phyloP scores from a whole-genome alignment of 37 sponge, comb jelly and placozoan genomes.

The Cliona cf. orientalis region DNA sequence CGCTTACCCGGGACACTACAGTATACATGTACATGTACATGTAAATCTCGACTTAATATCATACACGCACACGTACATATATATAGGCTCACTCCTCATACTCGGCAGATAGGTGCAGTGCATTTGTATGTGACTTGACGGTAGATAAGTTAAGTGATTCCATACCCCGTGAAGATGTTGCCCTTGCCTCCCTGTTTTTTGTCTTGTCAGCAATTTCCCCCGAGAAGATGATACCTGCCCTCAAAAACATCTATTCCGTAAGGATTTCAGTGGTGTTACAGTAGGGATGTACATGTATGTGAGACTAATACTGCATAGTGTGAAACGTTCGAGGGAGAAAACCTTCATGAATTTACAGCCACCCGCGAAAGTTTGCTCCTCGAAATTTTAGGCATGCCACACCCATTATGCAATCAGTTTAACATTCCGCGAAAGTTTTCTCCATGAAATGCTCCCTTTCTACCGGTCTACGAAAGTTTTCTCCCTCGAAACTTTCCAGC shows the following conservation, averaged over 20 bases:
- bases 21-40: background rate
- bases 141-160: slow-evolving; percentile 31
- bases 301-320: too few relatives aligned
- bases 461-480: too few relatives aligned
- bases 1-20: too few relatives aligned
- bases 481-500: too few relatives aligned
- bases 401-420: too few relatives aligned
- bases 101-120: slow-evolving; percentile 48
- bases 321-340: too few relatives aligned
- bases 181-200: slow-evolving; percentile 87
- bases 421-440: too few relatives aligned
- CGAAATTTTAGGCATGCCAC: too few relatives aligned
- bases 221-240: slow-evolving; percentile 70
- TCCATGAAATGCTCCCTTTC: too few relatives aligned
- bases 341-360: too few relatives aligned
- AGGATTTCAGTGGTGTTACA: background rate
- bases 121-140: slow-evolving; percentile 94
- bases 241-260: slow-evolving; percentile 75
- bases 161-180: slow-evolving; percentile 61
- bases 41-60: background rate
- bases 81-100: slow-evolving; percentile 68
- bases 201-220: slow-evolving; percentile 95
- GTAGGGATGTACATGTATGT: background rate
- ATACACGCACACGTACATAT: background rate
- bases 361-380: too few relatives aligned